These are phyloP conservation scores for Pleuronectes platessa DNA, from an alignment of 2,113 vertebrate genomes.

Conservation along the genomic window DNA sequence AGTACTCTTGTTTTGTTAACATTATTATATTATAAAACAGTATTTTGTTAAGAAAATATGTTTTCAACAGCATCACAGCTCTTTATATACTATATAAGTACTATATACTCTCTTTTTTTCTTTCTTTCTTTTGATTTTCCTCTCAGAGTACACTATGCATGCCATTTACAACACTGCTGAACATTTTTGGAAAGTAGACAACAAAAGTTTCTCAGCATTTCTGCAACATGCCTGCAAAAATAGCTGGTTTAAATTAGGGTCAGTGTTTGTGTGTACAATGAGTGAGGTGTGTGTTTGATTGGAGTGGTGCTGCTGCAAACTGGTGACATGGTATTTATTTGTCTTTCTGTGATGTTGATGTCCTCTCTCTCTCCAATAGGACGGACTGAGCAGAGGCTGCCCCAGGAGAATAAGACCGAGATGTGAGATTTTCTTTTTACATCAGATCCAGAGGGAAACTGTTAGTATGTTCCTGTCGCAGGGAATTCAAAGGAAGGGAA, in stretches of 20 bases:
- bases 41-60: neutral
- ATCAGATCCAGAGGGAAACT: slow-evolving; percentile 26
- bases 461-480: neutral
- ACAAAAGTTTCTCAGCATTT: neutral
- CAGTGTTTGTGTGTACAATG: too few species aligned
- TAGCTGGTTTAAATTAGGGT: too few species aligned
- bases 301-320: neutral
- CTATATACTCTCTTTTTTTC: neutral
- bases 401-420: slow-evolving; percentile 18
- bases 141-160: neutral
- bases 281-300: neutral
- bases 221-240: too few species aligned
- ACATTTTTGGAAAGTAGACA: neutral
- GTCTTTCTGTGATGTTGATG: slow-evolving; percentile 30
- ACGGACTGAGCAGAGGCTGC: slow-evolving; percentile 7
- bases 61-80: neutral
- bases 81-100: neutral
- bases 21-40: too few species aligned
- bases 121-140: too few species aligned
- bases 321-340: slow-evolving; percentile 41
- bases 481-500: neutral
- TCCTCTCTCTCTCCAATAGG: slow-evolving; percentile 10
- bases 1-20: neutral
- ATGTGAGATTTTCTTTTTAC: slow-evolving; percentile 24
- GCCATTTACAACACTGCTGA: neutral